phyloP scores from a whole-genome alignment of 2,888 invertebrate genomes.

The Plemyria rubiginata region DNA sequence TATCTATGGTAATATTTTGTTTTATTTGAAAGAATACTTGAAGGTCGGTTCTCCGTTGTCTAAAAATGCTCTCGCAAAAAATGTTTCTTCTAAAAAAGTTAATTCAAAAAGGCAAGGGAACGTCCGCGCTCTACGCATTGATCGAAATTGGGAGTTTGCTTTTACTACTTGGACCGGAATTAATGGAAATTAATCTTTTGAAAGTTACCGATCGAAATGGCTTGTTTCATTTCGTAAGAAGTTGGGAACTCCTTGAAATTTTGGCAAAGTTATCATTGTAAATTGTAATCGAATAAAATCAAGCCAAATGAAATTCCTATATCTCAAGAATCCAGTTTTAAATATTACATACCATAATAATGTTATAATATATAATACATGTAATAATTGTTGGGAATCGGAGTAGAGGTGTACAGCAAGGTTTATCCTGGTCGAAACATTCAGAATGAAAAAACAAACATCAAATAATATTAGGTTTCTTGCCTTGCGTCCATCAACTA shows the following conservation, averaged over 20 bases:
- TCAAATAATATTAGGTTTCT: no score
- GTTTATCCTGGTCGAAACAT: no score
- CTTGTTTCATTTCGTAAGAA: conserved; percentile 23
- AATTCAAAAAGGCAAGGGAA: conserved; percentile 1
- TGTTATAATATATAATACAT: no score
- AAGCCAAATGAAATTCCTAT: no score
- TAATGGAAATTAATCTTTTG: conserved; percentile 13
- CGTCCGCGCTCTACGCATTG: neutral
- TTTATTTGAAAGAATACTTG: no score
- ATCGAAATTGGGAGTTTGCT: neutral
- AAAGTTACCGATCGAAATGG: conserved; percentile 15
- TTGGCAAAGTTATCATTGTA: conserved; percentile 11
- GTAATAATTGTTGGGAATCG: no score
- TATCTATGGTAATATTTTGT: no score
- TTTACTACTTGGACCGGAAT: conserved; percentile 6
- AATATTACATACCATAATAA: no score
- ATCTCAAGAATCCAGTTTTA: no score
- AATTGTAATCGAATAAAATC: neutral
- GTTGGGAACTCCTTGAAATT: conserved; percentile 11
- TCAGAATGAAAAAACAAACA: no score
- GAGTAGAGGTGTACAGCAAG: no score
- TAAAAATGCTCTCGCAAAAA: neutral
- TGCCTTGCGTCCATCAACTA: no score
- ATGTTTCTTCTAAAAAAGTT: neutral
- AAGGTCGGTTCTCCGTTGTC: neutral